Base-by-base conservation (phyloP, 2,113 vertebrate genomes). In the Ctenodactylus gundi region DNA sequence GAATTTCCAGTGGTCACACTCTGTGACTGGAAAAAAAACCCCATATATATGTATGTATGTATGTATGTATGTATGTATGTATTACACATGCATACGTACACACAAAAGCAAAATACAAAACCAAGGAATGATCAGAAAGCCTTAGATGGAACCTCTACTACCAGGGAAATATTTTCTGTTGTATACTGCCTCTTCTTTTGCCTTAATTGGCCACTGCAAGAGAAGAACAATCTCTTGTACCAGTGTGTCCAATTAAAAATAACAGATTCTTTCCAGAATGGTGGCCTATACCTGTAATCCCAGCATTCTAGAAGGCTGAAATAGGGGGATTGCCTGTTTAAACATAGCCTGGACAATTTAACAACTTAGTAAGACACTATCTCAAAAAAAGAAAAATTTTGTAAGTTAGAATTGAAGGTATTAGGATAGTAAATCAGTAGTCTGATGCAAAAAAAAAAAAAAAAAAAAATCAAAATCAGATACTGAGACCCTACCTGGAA, bases 401-500 rank as follows among this genome's bases (percentile, higher is more conserved):
- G 0, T 25, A 80, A 67, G 46, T 75, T 4, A 64, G 23, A 62
- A 65, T 34, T 81, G 44, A 75, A 87, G 18, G 41, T 76, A 36
- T 20, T 70, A 15, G 3, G 18, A 41, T 62, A 36, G 34, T 86
- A n/a, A 62, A 15, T 78, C 44, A 88, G 41, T 23, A 68, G 49
- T 87, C 60, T 67, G 23, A 94, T 31, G 75, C 64, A 84, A 70
- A n/a, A n/a, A n/a, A n/a, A n/a, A n/a, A n/a, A n/a, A n/a, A n/a
- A n/a, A n/a, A n/a, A n/a, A n/a, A n/a, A 95, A 83, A 60, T 88
- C 41, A 77, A 65, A 44, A 81, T 65, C 27, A 72, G 23, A 12
- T 60, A 39, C 23, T 62, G 21, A 44, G 9, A 39, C 7, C 89
- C 53, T 62, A 13, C 57, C 4, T 7, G 72, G 58, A 95, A 92